phyloP scores from a whole-genome alignment of 2,113 vertebrate genomes.

The Melanerpes formicivorus region DNA sequence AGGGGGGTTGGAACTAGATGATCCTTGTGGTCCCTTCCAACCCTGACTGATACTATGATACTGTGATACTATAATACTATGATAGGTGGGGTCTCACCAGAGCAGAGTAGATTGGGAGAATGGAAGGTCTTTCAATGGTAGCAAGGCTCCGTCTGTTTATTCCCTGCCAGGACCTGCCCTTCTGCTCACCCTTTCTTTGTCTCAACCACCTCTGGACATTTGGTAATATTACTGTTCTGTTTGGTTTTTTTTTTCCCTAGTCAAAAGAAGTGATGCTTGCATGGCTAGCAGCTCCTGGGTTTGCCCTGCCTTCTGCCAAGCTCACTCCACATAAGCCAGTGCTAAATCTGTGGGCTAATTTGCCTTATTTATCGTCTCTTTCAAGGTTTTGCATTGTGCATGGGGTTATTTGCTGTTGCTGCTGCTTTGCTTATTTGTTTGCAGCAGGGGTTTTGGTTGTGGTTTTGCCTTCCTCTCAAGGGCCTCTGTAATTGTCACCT shows the following conservation, averaged over 20 bases:
- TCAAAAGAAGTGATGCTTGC: not conserved
- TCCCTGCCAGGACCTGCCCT: not conserved
- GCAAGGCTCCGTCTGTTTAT: not conserved
- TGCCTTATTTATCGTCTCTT: slow-evolving; percentile 16
- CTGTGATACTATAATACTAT: too few relatives aligned
- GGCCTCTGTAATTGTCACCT: slow-evolving; percentile 51
- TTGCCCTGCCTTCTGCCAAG: not conserved
- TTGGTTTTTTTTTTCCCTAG: not conserved
- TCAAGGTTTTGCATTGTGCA: not conserved
- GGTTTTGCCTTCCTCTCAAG: slow-evolving; percentile 3
- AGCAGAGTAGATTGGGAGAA: too few relatives aligned
- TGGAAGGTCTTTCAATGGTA: rapidly evolving
- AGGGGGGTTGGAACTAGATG: too few relatives aligned
- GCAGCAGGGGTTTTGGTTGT: slow-evolving; percentile 19
- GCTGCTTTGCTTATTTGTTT: slow-evolving; percentile 37
- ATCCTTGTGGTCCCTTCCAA: too few relatives aligned
- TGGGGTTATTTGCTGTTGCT: not conserved
- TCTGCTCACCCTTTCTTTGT: not conserved
- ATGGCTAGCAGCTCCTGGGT: not conserved
- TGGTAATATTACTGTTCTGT: not conserved
- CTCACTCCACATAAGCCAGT: not conserved
- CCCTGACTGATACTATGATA: too few relatives aligned
- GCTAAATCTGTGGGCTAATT: slow-evolving; percentile 1
- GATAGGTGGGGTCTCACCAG: too few relatives aligned
- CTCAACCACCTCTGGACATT: not conserved